Conservation (phyloP, 1,140 invertebrate genomes). For the Nylanderia fulva region DNA sequence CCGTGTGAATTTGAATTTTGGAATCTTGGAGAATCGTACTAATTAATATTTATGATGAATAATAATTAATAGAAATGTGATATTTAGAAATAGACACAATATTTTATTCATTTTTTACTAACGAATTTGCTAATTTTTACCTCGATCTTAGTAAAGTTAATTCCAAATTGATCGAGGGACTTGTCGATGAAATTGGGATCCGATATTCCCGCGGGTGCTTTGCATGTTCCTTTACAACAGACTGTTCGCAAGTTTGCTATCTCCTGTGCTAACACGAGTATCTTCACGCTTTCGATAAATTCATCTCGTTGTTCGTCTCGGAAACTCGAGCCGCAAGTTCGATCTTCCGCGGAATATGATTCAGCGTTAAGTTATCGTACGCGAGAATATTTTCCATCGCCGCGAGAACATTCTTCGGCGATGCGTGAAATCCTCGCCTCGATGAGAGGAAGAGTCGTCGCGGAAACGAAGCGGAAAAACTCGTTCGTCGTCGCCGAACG, state of each 20-base stretch:
- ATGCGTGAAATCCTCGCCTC: slow-evolving; percentile 14
- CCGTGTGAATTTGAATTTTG: neutral
- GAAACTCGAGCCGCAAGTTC: slow-evolving; percentile 20
- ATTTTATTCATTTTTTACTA: neutral
- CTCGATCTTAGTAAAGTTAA: neutral
- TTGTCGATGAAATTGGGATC: neutral
- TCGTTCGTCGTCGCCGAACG: neutral
- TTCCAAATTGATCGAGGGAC: neutral
- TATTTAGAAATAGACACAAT: neutral
- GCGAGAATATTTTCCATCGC: slow-evolving; percentile 45
- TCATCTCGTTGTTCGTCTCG: slow-evolving; percentile 12
- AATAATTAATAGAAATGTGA: neutral
- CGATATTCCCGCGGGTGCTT: neutral
- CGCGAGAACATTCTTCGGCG: neutral
- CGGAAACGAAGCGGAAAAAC: slow-evolving; percentile 31
- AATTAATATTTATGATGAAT: too few species aligned
- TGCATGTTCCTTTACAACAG: neutral
- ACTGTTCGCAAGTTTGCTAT: slow-evolving; percentile 10
- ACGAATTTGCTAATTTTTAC: neutral
- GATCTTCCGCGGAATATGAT: slow-evolving; percentile 24
- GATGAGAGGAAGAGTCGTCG: slow-evolving; percentile 10
- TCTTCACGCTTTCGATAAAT: slow-evolving; percentile 21
- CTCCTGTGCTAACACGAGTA: slow-evolving; percentile 4
- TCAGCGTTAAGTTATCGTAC: slow-evolving; percentile 29
- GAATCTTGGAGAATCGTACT: neutral